Evolutionary conservation across 2,797 vertebrate species (phyloP), one percentile per base, ranked within the genome.

Genomic region (Poecilia wingei): DNA sequence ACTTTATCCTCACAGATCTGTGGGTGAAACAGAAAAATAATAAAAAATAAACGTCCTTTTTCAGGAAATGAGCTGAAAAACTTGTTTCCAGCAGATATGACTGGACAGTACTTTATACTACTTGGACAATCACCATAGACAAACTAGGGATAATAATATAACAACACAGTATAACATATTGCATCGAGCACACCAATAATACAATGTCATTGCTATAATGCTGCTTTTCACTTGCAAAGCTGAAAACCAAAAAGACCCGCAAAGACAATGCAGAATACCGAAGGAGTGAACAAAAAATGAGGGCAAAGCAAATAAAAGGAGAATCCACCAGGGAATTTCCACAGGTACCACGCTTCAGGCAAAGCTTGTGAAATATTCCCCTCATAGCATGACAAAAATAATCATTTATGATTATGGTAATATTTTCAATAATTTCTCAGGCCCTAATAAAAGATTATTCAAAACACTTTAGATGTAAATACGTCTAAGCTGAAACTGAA

Each of bases 1-100:
- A 94, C 94, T 57, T 82, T 25, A 80, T 79, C 87, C 89, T 81
- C 85, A 85, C 95, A 96, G 36, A 39, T 14, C 96, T 96, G 47
- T 81, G 22, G n/a, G 88, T 53, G 59, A 66, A 5, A 75, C 31
- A 55, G 77, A 76, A 64, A 25, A 59, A n/a, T 81, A 74, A 22
- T 0, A 8, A 49, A 51, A 3, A 22, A 3, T 51, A 39, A 39
- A 39, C 4, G 36, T 20, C 49, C 49, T 22, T 53, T 53, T 25
- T 46, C 59, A 36, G 28, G 6, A 45, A 49, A 25, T 18, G 49
- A 53, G 20, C 22, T 53, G 49, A 53, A 25, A 53, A 53, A 53
- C 49, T 8, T 9, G 20, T 22, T 53, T 46, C 41, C 64, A 51
- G 61, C 61, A 49, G 14, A 68, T 13, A 8, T 76, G 59, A 68